Evolutionary conservation across 2,888 invertebrate species (phyloP).

Genomic region (Salticus scenicus): DNA sequence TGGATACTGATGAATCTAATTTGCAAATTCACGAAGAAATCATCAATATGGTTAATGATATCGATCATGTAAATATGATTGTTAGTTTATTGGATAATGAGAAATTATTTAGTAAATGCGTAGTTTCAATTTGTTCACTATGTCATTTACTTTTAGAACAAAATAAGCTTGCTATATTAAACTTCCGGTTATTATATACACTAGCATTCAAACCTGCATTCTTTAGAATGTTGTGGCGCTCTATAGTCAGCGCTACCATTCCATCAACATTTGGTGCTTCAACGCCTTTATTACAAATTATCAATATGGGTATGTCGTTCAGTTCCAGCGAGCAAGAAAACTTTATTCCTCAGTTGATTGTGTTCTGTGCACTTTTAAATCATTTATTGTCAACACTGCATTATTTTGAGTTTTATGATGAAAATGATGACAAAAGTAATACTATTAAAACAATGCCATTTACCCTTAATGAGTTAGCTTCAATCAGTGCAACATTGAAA

Average conservation of each 20-base stretch:
- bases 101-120: constrained; percentile 77
- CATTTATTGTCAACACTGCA: constrained; percentile 87
- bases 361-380: constrained; percentile 89
- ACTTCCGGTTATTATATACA: constrained; percentile 83
- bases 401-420: constrained; percentile 86
- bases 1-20: constrained; percentile 44
- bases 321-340: constrained; percentile 81
- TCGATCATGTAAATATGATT: constrained; percentile 79
- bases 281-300: constrained; percentile 81
- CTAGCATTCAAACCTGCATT: constrained; percentile 87
- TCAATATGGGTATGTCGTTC: constrained; percentile 82
- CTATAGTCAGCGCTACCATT: constrained; percentile 77
- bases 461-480: constrained; percentile 83
- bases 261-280: constrained; percentile 77
- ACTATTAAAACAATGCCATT: constrained; percentile 80
- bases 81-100: constrained; percentile 76
- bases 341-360: constrained; percentile 86
- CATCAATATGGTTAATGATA: constrained; percentile 83
- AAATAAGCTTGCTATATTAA: constrained; percentile 87
- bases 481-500: constrained; percentile 83
- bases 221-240: constrained; percentile 84
- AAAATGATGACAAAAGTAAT: constrained; percentile 70
- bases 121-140: constrained; percentile 84
- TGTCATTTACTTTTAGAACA: constrained; percentile 89
- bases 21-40: constrained; percentile 77